These are phyloP conservation scores for Formica aserva DNA, from an alignment of 2,888 invertebrate species.

Conservation along the genomic window DNA sequence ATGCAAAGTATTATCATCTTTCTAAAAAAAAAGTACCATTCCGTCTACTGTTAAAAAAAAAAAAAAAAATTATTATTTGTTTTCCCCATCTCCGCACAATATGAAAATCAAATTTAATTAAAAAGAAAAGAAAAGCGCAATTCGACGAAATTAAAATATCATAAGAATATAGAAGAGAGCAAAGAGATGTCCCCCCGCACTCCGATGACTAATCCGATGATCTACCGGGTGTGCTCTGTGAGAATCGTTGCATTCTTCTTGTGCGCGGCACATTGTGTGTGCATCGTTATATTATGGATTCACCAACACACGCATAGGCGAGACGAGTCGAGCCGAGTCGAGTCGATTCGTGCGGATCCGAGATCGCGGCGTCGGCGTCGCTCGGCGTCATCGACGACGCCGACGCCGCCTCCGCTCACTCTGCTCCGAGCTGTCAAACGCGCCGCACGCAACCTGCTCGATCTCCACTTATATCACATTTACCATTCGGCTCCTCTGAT, in stretches of 20 bases:
- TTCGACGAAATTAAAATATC: constrained; percentile 38
- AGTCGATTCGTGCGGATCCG: constrained; percentile 64
- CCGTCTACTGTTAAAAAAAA: no score
- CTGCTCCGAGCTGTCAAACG: constrained; percentile 83
- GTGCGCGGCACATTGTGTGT: constrained; percentile 33
- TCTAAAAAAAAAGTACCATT: background rate
- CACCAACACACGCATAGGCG: constrained; percentile 64
- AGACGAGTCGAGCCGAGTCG: constrained; percentile 59
- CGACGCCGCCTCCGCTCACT: constrained; percentile 75
- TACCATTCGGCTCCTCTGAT: constrained; percentile 12
- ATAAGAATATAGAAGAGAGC: background rate
- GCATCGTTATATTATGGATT: constrained; percentile 68
- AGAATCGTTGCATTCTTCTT: constrained; percentile 61
- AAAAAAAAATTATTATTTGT: background rate
- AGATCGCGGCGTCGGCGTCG: constrained; percentile 59
- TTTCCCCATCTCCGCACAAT: background rate
- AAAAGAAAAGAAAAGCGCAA: background rate
- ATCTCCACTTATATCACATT: background rate
- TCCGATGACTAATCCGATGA: constrained; percentile 42
- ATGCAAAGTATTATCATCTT: background rate
- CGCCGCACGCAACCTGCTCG: constrained; percentile 72
- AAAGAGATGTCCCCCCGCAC: background rate
- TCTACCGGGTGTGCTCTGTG: constrained; percentile 64
- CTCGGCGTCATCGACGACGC: constrained; percentile 61
- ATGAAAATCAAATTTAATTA: background rate